phyloP scores from a whole-genome alignment of 1,140 invertebrate species.

The Acromyrmex charruanus region DNA sequence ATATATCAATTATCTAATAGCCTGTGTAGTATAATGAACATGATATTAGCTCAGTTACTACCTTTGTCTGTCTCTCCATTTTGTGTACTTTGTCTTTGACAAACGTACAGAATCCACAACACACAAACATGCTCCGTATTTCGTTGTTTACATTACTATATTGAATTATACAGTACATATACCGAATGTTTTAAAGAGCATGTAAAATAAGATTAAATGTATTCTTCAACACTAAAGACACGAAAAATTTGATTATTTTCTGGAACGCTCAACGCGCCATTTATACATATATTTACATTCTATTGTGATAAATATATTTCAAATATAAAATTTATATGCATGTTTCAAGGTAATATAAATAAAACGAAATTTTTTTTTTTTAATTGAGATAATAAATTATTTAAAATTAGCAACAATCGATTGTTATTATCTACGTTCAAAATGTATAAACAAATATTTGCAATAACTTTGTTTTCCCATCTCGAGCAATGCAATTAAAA shows the following conservation, averaged over 20 bases:
- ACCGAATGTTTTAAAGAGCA: not conserved
- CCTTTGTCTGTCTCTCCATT: slow-evolving; percentile 19
- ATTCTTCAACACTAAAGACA: not conserved
- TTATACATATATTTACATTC: not conserved
- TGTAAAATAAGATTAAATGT: not conserved
- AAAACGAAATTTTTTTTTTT: not conserved
- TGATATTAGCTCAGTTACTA: not conserved
- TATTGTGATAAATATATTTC: not conserved
- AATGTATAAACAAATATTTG: slow-evolving; percentile 5
- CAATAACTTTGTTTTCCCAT: not conserved
- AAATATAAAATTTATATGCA: not conserved
- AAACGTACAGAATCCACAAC: slow-evolving; percentile 7
- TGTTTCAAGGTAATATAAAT: not conserved
- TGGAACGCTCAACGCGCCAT: not conserved
- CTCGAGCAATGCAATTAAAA: not conserved
- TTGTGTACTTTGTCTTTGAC: slow-evolving; percentile 7
- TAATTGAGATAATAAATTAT: not conserved
- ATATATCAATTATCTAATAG: not conserved
- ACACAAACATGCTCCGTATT: not conserved
- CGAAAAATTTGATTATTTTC: not conserved
- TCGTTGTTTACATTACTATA: slow-evolving; percentile 20
- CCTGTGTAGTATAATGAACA: not conserved
- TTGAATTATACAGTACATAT: slow-evolving; percentile 2
- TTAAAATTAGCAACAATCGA: not conserved
- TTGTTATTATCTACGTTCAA: not conserved